Base-by-base conservation (phyloP, 2,113 vertebrate genomes). In the Megaceryle torquata region DNA sequence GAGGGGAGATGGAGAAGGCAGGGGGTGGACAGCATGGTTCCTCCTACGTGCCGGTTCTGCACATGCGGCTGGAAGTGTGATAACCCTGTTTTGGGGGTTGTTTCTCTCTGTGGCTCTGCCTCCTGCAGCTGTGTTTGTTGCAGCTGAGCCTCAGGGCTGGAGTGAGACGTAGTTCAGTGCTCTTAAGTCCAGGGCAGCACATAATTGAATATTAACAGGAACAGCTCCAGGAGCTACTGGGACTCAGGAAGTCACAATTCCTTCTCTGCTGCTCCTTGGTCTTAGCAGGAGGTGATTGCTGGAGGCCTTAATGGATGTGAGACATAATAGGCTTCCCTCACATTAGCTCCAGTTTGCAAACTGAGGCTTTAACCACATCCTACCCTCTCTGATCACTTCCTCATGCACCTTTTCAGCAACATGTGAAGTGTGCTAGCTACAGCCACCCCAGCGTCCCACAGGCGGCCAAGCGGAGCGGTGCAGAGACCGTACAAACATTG, bases 301-400 rank as follows among this genome's bases (percentile, higher is more conserved):
- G 70, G 83, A 96, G 93, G 86, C 86, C 81, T 86, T 93, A 91
- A 88, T 88, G 83, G 88, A 86, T 85, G 74, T 86, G 78, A 96
- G 84, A 56, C 56, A 18, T 77, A 86, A 88, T 64, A 46, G 15
- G 41, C 81, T 94, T 94, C 81, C 81, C 91, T 93, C 80, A 50
- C 86, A 72, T 91, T 72, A 95, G 93, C 95, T 94, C 93, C 86
- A 87, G 86, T 82, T 94, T 82, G 93, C 91, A 94, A 93, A 88
- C 78, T 1, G 37, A 96, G 91, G 88, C 95, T 95, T 96, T 95
- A 95, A 95, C 96, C 95, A 96, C 95, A 96, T 97, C 92, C 95
- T 95, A 96, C 74, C 95, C 83, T 88, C 59, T 84, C 65, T 92
- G 86, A 91, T 93, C 92, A 77, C 93, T 96, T 95, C 92, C 93